Percentiles rank a stretch among this genome's conserved stretches.
Evolutionary conservation across 2,797 vertebrate species (phyloP).

Genomic region (Nannoperca obscura): DNA sequence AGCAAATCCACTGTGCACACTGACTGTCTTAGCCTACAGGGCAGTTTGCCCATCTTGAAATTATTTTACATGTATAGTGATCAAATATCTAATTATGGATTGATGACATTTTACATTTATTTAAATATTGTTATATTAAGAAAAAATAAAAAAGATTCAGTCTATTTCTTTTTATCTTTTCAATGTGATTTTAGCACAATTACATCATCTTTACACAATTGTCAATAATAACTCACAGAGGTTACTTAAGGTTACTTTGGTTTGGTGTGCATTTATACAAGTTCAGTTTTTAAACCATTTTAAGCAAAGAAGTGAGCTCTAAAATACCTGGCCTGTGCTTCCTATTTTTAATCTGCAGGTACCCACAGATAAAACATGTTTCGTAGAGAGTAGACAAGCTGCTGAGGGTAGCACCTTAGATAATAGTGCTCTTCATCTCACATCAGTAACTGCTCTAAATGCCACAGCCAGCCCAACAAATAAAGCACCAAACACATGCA

Average conservation of each 20-base stretch:
- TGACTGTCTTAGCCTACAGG: not conserved
- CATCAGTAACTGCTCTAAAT: constrained; percentile 47
- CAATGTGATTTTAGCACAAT: not conserved
- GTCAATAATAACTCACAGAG: not conserved
- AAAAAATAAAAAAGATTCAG: not conserved
- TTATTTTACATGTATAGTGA: not conserved
- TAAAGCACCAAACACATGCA: constrained; percentile 42
- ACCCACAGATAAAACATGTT: constrained; percentile 23
- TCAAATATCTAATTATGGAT: not conserved
- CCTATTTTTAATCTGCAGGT: constrained; percentile 1
- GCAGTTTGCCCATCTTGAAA: not conserved
- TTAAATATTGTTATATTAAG: not conserved
- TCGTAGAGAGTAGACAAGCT: constrained; percentile 1
- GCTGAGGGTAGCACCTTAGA: constrained; percentile 19
- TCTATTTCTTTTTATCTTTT: not conserved
- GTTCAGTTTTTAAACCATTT: not conserved
- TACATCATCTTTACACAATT: not conserved
- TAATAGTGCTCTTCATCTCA: constrained; percentile 33
- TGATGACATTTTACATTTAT: constrained; percentile 7
- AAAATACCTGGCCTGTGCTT: not conserved
- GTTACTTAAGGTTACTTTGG: not conserved
- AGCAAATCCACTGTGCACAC: constrained; percentile 9
- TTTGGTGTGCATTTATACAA: constrained; percentile 9
- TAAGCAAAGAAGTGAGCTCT: not conserved
- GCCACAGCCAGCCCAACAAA: constrained; percentile 77